Evolutionary conservation across 2,113 vertebrate genomes (phyloP), one percentile per base, ranked within the genome.

Genomic region (Polypterus senegalus): DNA sequence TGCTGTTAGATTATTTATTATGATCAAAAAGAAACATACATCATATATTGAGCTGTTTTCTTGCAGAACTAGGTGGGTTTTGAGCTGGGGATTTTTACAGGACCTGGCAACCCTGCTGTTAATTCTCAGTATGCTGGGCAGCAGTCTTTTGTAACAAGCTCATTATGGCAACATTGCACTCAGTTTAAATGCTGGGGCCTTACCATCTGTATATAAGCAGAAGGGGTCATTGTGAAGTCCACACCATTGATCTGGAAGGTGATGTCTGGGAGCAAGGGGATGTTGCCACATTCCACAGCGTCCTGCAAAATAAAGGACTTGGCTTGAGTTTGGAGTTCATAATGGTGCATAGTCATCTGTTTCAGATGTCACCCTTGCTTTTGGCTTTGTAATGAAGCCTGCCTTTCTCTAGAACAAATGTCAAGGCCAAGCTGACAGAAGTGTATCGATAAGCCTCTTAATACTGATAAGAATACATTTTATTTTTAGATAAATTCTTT

Each of bases 221-320:
- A 61, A 61, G 84, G 70, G 0, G 27, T 63, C 64, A 87, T 78
- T 0, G 59, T 62, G 63, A 82, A 85, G 54, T 78, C 69, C 44
- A 80, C 49, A 27, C 81, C 81, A 0, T 69, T 82, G 77, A 89
- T 83, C 61, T 69, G 75, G 74, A 88, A 85, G 65, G 83, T 81
- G 43, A 88, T 62, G 0, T 71, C 57, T 0, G 80, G 85, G 82
- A 88, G 84, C 49, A 0, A 0, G 0, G 3, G 48, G 57, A 86
- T 67, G 69, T 48, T 77, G 69, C 27, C 68, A 70, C 83, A 88
- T 8, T 82, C 76, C 62, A 85, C 43, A 0, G 56, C 48, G 0
- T 79, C 81, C 73, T 81, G 67, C 1, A 9, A 61, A 63, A 65
- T 2, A 53, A 27, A 4, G 0, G 0, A 10, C 2, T 11, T 0